A percentile compares a stretch with the other conserved stretches of the same genome.
These are phyloP conservation scores for Geopemphigus sp. DNA, from an alignment of 1,140 invertebrate species.

Conservation along the genomic window DNA sequence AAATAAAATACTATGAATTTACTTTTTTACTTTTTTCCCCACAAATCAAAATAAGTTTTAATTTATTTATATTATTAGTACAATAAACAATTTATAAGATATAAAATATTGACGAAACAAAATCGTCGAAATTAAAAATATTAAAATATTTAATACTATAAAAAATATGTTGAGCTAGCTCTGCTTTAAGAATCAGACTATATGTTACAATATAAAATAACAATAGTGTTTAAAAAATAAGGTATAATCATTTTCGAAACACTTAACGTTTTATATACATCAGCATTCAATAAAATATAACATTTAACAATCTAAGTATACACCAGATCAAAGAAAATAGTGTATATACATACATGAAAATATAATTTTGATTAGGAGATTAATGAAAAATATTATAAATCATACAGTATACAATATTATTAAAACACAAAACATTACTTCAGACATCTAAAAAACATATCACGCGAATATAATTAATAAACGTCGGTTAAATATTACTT, in stretches of 20 bases:
- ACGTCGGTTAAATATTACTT: not conserved
- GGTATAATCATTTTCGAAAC: not conserved
- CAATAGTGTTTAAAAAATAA: not conserved
- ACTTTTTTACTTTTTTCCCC: too few relatives aligned
- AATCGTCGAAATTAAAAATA: too few relatives aligned
- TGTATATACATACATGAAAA: not conserved
- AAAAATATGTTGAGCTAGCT: constrained; percentile 3
- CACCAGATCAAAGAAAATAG: too few relatives aligned
- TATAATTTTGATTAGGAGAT: not conserved
- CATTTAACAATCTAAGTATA: not conserved
- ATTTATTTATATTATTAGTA: too few relatives aligned
- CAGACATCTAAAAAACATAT: not conserved
- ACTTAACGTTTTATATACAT: not conserved
- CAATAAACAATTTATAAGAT: too few relatives aligned
- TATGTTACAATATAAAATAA: constrained; percentile 14
- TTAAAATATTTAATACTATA: not conserved
- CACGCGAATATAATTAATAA: not conserved
- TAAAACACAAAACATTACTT: not conserved
- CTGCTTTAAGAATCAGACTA: constrained; percentile 14
- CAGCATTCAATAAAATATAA: not conserved
- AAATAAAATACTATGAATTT: too few relatives aligned
- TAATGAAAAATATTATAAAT: not conserved
- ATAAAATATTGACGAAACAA: too few relatives aligned
- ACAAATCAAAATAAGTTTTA: too few relatives aligned
- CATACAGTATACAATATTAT: not conserved